Base-by-base conservation (phyloP, 2,113 vertebrate species). In the Serinus canaria region DNA sequence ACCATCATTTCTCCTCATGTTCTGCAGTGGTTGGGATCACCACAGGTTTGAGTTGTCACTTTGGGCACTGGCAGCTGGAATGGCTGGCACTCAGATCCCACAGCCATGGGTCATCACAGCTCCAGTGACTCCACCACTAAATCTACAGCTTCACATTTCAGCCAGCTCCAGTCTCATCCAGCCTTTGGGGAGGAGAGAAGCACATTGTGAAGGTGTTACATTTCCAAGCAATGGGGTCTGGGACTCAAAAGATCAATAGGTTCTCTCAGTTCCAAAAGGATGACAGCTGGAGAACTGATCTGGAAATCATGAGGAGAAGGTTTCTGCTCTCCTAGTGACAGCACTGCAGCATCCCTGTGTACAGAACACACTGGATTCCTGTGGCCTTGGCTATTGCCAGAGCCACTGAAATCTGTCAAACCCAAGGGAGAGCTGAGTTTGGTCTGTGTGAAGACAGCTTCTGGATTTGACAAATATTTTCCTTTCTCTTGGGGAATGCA, bases 331-430 rank as follows among this genome's bases (percentile, higher is more conserved):
- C 41, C 33, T 0, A 0, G 18, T 33, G 63, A 55, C 76, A 76
- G 3, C 9, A 16, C 25, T 59, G 30, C 1, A 1, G 33, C 25
- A 31, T 14, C 7, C 15, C 67, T 68, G 44, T 0, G 1, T 24
- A 15, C 1, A 1, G 68, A 80, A 39, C 22, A 82, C 12, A 2
- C 41, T 53, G 66, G 30, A 49, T 68, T 69, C 23, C 74, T n/a
- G 33, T 31, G 33, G 52, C 24, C 52, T 39, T 41, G 67, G 43
- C 52, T 88, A 30, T 7, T 79, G 53, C 33, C 46, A 44, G 49
- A 79, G 63, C 9, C 30, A 13, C 44, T 31, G 46, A 64, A 69
- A 86, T 15, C 37, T 52, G 43, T 13, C 58, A 68, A 33, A 73
- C 9, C 30, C 19, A 47, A 35, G 15, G 1, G 2, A 70, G 20